Evolutionary conservation across 2,797 vertebrate genomes (phyloP), one percentile per base, ranked within the genome.

Genomic region (Mus minutoides): DNA sequence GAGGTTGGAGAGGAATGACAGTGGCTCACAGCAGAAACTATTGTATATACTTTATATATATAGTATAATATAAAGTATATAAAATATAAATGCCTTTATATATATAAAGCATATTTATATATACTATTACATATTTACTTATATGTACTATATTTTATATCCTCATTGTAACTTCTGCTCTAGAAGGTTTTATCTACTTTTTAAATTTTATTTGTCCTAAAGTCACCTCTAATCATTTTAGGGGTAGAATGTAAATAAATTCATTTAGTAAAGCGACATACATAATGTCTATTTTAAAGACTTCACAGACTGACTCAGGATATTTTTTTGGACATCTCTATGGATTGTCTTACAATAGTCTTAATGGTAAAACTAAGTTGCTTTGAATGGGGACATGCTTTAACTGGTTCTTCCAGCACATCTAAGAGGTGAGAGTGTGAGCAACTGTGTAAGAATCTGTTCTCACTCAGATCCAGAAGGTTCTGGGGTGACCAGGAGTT

Each of bases 191-290:
- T 21, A 34, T 88, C 73, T 90, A 54, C 46, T 96, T 89, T 56
- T 43, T 88, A 88, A 94, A 88, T 67, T 29, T 29, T 77, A 37
- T 92, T 94, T 88, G 76, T 94, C 64, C 29, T 92, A 43, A 97
- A 96, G 80, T 34, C 14, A 95, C 22, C 43, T 83, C 19, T 89
- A 91, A 80, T 91, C 34, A 85, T 62, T 95, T 77, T 60, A 90
- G 34, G 87, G 52, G 46, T 84, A n/a, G 56, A 10, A 14, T 87
- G 79, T 56, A 92, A 60, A 92, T 78, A 64, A 88, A 58, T 82
- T 67, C 62, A 88, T 85, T 82, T 95, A 79, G 92, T 75, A 76
- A 92, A 56, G 29, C 58, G 62, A 52, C 62, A 75, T 83, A 67
- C 49, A 12, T 1, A 62, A 46, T 29, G 52, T 2, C 19, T 26